Evolutionary conservation across 2,113 vertebrate species (phyloP), one percentile per base, ranked within the genome.

Genomic region (Albula goreensis): DNA sequence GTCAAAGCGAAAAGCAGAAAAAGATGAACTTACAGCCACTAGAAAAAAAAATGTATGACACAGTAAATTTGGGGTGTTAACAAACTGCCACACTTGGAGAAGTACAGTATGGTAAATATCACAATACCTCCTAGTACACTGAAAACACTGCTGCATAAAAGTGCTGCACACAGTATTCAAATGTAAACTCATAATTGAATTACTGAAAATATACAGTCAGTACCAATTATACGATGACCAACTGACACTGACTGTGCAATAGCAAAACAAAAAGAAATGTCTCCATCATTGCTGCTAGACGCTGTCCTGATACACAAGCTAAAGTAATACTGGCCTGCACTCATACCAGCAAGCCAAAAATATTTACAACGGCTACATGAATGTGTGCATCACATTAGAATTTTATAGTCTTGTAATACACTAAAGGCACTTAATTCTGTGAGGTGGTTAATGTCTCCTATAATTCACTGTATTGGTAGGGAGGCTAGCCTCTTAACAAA

Each of bases 341-440:
- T 86, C 74, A 81, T n/a, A 52, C 63, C 50, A 15, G 22, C 48
- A 50, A 51, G 22, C 13, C n/a, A 49, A 77, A 78, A 82, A 60
- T 22, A 88, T 77, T 81, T 66, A 83, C 5, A 87, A 82, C 51
- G n/a, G 50, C 63, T 70, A 80, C 15, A 15, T 49, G 51, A 56
- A 84, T 53, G 63, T 31, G n/a, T 79, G 53, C 10, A 81, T 85
- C 85, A 86, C 50, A 25, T 50, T 56, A 6, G 15, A 74, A 78
- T 78, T 85, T 70, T 78, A 77, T 51, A 82, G 78, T 52, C 78
- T 60, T 78, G 31, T 78, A 82, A 78, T 57, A 78, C 83, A 82
- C 79, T 78, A 85, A 85, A 82, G 56, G 83, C 31, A 80, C 63
- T 78, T 82, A 86, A 79, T 87, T 50, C 53, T 8, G 12, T 50